phyloP scores from a whole-genome alignment of 2,797 vertebrate genomes.

The Steatocranus sp. region DNA sequence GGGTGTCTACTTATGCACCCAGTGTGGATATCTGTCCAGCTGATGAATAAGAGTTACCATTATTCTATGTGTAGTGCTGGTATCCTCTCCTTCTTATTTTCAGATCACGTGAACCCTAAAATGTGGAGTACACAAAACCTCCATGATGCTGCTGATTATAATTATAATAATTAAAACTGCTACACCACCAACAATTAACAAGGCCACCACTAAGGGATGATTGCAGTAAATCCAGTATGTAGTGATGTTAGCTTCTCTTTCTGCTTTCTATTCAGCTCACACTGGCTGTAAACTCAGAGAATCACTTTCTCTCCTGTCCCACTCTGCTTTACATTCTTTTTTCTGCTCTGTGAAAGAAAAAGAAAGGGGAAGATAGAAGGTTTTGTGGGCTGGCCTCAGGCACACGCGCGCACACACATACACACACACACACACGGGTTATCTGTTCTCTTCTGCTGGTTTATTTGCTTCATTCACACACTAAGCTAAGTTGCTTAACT shows the following conservation, averaged over 20 bases:
- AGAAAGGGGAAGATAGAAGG: background rate
- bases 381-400: slow-evolving; percentile 43
- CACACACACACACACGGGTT: background rate
- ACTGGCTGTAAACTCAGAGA: background rate
- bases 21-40: background rate
- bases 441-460: slow-evolving; percentile 15
- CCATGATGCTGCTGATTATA: background rate
- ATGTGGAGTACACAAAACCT: background rate
- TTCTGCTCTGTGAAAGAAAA: slow-evolving; percentile 3
- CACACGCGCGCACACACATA: background rate
- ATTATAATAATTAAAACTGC: background rate
- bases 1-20: background rate
- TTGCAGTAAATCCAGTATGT: background rate
- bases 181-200: background rate
- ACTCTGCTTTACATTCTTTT: slow-evolving; percentile 14
- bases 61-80: background rate
- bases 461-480: slow-evolving; percentile 34
- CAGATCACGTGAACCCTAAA: background rate
- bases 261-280: slow-evolving; percentile 27
- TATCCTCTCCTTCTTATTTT: background rate
- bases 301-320: slow-evolving; percentile 16
- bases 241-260: background rate
- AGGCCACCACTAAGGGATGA: background rate
- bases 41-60: background rate
- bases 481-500: background rate